phyloP scores from a whole-genome alignment of 37 sponge, comb jelly and placozoan species.

The Dysidea cf. avara region DNA sequence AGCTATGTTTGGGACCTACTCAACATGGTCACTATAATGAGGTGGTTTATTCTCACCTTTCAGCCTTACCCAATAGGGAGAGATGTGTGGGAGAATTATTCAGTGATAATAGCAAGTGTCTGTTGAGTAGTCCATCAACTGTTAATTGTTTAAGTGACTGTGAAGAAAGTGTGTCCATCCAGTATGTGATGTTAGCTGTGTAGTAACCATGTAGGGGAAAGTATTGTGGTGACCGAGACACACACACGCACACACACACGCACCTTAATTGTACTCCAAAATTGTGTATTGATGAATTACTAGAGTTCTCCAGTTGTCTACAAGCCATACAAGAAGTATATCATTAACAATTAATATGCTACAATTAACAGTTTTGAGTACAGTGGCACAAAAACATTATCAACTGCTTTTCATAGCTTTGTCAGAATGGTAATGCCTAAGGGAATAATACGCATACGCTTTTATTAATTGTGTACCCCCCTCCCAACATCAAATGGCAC shows the following conservation, averaged over 20 bases:
- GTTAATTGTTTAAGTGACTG: no score
- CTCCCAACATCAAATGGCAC: background rate
- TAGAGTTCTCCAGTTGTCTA: slow-evolving; percentile 51
- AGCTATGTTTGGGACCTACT: no score
- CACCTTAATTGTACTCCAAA: slow-evolving; percentile 74
- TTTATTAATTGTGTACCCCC: no score
- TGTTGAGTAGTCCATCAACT: no score
- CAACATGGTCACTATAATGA: no score
- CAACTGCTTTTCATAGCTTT: slow-evolving; percentile 21
- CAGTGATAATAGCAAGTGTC: no score
- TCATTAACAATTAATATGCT: no score
- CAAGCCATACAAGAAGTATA: background rate
- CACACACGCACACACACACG: background rate
- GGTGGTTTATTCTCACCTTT: no score
- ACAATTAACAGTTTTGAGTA: no score
- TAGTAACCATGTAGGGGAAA: slow-evolving; percentile 21
- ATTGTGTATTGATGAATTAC: slow-evolving; percentile 65
- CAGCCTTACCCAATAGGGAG: no score
- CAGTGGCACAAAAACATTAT: slow-evolving; percentile 58
- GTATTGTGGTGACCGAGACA: background rate
- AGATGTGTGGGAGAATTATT: no score
- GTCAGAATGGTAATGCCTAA: slow-evolving; percentile 23
- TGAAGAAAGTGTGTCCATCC: no score
- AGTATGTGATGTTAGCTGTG: slow-evolving; percentile 57
- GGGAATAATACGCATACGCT: background rate